Evolutionary conservation across 2,888 invertebrate genomes (phyloP).

Genomic region (Drosophila borealis): DNA sequence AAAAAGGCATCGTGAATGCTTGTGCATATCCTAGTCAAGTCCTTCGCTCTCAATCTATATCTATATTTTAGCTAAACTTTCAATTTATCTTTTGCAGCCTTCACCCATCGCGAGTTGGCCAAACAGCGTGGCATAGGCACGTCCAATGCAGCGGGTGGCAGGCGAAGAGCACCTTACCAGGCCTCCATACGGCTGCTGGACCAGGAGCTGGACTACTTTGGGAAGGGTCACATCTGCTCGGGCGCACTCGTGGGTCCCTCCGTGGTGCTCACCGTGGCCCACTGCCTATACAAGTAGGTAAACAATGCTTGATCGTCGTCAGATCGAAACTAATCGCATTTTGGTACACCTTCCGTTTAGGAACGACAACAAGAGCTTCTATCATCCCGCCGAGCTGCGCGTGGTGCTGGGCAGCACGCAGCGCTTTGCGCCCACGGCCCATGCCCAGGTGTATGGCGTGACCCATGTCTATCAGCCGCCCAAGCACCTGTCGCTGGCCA

Average conservation of each 20-base stretch:
- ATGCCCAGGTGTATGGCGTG: conserved; percentile 67
- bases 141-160: background rate
- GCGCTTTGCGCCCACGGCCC: conserved; percentile 57
- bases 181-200: conserved; percentile 80
- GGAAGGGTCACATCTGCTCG: conserved; percentile 83
- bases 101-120: conserved; percentile 56
- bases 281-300: conserved; percentile 80
- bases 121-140: conserved; percentile 47
- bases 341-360: conserved; percentile 17
- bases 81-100: conserved; percentile 32
- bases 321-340: background rate
- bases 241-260: conserved; percentile 80
- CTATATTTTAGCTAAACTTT: background rate
- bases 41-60: too few relatives aligned
- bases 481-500: conserved; percentile 68
- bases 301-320: background rate
- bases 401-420: conserved; percentile 76
- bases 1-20: too few relatives aligned
- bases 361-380: conserved; percentile 34
- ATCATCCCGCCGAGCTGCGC: conserved; percentile 81
- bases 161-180: conserved; percentile 65
- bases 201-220: conserved; percentile 68
- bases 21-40: too few relatives aligned
- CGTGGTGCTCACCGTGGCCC: conserved; percentile 79
- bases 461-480: conserved; percentile 78